A percentile compares a stretch with the other conserved stretches of the same genome.
Conservation (phyloP, 1,140 invertebrate genomes). For the Delia radicum region DNA sequence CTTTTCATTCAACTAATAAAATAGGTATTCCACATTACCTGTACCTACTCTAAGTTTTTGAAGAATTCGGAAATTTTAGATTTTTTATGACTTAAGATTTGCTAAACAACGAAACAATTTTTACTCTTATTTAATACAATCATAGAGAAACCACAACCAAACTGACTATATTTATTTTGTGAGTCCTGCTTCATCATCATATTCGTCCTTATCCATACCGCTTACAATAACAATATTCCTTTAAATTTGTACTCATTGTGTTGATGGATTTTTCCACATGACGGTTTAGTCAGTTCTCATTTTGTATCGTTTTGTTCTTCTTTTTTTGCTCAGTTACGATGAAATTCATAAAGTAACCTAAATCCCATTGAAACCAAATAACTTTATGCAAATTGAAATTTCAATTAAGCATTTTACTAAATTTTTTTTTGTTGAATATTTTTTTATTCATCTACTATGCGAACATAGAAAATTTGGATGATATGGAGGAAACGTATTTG, state of each 20-base stretch:
- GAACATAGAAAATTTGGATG: too few relatives aligned
- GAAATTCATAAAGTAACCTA: background rate
- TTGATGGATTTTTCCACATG: background rate
- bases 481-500: too few relatives aligned
- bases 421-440: background rate
- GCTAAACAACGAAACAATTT: too few relatives aligned
- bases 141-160: background rate
- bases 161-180: background rate
- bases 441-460: too few relatives aligned
- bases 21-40: too few relatives aligned
- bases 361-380: background rate
- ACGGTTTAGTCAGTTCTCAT: background rate
- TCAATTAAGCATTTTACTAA: background rate
- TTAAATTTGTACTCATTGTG: background rate
- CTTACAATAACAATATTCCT: too few relatives aligned
- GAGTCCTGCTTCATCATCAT: too few relatives aligned
- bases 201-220: too few relatives aligned
- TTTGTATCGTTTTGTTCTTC: background rate
- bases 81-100: too few relatives aligned
- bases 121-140: background rate
- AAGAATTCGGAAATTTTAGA: too few relatives aligned
- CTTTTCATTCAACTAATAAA: too few relatives aligned
- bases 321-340: background rate
- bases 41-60: too few relatives aligned
- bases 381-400: conserved; percentile 1